These are phyloP conservation scores for Dorcus hopei DNA, from an alignment of 2,888 invertebrate species.

Conservation along the genomic window DNA sequence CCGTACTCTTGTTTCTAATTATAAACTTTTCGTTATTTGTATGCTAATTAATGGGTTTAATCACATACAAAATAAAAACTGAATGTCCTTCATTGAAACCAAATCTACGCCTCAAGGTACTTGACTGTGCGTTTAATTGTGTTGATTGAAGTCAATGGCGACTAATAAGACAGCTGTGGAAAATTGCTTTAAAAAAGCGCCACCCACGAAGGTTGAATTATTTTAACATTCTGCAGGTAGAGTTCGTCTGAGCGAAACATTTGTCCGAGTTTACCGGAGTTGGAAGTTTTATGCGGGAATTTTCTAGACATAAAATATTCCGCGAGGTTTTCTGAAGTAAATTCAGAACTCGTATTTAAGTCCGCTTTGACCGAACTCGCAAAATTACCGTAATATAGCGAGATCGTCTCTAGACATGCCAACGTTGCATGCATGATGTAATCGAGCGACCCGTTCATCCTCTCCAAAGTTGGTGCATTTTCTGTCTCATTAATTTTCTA, in stretches of 20 bases:
- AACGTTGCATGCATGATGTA: slow-evolving; percentile 17
- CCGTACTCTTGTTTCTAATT: too few relatives aligned
- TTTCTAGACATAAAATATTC: slow-evolving; percentile 17
- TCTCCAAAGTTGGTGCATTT: slow-evolving; percentile 10
- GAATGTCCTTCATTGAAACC: too few relatives aligned
- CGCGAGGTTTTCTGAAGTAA: slow-evolving; percentile 9
- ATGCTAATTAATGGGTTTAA: too few relatives aligned
- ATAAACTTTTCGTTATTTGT: too few relatives aligned
- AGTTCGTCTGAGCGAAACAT: background rate
- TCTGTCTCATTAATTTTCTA: slow-evolving; percentile 13
- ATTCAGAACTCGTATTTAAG: slow-evolving; percentile 14
- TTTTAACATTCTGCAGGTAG: slow-evolving; percentile 10
- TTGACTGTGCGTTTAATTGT: too few relatives aligned
- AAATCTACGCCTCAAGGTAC: too few relatives aligned
- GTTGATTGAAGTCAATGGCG: too few relatives aligned
- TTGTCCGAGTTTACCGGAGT: background rate
- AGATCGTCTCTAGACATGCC: slow-evolving; percentile 15
- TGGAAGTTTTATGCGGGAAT: background rate
- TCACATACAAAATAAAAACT: too few relatives aligned
- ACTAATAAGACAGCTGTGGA: too few relatives aligned
- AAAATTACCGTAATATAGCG: slow-evolving; percentile 15
- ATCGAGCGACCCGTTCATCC: slow-evolving; percentile 5
- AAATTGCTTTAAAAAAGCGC: background rate
- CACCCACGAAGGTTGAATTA: background rate
- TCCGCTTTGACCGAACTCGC: slow-evolving; percentile 13